Evolutionary conservation across 2,888 invertebrate genomes (phyloP).

Genomic region (Limnephilus marmoratus): DNA sequence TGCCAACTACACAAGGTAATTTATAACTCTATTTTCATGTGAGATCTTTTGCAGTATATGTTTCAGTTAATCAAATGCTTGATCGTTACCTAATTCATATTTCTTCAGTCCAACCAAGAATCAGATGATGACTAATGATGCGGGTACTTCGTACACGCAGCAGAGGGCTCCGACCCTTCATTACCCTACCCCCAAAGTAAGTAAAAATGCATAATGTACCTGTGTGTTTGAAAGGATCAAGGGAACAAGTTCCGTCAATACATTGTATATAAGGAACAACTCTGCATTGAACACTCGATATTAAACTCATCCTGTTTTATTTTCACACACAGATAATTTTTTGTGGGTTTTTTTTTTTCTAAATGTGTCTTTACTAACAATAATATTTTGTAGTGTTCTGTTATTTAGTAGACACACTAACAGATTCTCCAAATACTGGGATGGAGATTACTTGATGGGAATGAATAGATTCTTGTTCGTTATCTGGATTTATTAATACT

Average conservation of each 20-base stretch:
- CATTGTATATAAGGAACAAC: too few relatives aligned
- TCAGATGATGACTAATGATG: neutral
- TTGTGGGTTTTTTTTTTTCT: neutral
- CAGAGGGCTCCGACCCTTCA: neutral
- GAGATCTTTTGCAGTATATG: neutral
- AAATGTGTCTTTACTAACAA: neutral
- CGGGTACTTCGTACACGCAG: neutral
- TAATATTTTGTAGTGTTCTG: too few relatives aligned
- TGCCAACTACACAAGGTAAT: conserved; percentile 73
- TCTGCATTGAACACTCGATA: too few relatives aligned
- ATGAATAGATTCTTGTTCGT: too few relatives aligned
- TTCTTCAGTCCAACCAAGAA: conserved; percentile 57
- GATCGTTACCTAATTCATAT: neutral
- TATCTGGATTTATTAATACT: too few relatives aligned
- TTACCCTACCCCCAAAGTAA: conserved; percentile 32
- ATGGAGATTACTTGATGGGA: too few relatives aligned
- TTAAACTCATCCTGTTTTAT: too few relatives aligned
- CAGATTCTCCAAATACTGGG: too few relatives aligned
- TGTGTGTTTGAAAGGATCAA: too few relatives aligned
- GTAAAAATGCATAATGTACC: neutral
- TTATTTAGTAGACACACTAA: too few relatives aligned
- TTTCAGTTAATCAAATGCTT: neutral
- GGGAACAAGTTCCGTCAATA: too few relatives aligned
- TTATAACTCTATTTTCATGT: neutral
- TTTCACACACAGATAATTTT: neutral